Evolutionary conservation across 2,113 vertebrate genomes (phyloP).

Genomic region (Neopipo cinnamomea): DNA sequence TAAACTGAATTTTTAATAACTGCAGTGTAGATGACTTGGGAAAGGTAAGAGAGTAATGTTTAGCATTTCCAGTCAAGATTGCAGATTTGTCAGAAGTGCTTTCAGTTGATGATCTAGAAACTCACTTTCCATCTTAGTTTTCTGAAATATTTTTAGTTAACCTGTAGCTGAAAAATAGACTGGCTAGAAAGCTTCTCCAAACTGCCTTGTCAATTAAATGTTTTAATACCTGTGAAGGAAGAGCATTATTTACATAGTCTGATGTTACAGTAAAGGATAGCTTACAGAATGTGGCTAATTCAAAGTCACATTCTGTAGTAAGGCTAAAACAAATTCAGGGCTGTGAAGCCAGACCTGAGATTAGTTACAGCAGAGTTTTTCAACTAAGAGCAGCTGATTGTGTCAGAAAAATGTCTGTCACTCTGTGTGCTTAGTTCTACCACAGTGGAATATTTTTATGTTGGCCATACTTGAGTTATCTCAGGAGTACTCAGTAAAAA

Average conservation of each 20-base stretch:
- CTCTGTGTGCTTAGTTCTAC: background rate
- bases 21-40: background rate
- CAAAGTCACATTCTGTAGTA: background rate
- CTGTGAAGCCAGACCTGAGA: background rate
- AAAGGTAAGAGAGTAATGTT: background rate
- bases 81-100: background rate
- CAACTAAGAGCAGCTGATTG: background rate
- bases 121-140: background rate
- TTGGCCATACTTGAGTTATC: background rate
- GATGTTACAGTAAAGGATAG: background rate
- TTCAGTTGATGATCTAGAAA: background rate
- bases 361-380: background rate
- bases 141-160: background rate
- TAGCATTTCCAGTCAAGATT: background rate
- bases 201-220: background rate
- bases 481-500: background rate
- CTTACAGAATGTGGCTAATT: background rate
- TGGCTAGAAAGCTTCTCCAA: background rate
- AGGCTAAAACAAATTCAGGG: background rate
- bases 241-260: background rate
- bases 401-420: background rate
- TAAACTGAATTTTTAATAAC: background rate
- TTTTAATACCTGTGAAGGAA: background rate
- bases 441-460: background rate
- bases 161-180: background rate